Conservation (phyloP, 1,140 invertebrate genomes). For the Micrasema minimum region DNA sequence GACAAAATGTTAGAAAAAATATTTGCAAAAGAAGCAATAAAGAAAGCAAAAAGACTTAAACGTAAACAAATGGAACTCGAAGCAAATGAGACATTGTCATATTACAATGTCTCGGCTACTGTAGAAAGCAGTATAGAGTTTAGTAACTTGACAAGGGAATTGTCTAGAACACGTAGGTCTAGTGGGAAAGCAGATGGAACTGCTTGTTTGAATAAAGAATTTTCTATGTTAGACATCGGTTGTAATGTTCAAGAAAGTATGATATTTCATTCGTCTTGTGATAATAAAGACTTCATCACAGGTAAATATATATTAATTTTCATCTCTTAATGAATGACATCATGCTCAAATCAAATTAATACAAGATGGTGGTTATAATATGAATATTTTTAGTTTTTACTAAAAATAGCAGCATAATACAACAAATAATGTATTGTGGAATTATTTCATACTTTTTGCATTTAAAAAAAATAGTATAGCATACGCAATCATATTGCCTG, state of each 20-base stretch:
- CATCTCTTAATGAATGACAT: constrained; percentile 6
- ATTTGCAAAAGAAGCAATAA: constrained; percentile 59
- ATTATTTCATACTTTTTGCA: too few species aligned
- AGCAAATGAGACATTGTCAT: constrained; percentile 24
- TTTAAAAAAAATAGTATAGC: too few species aligned
- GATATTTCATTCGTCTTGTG: constrained; percentile 80
- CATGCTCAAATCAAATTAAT: too few species aligned
- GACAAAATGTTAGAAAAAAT: constrained; percentile 64
- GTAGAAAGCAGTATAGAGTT: constrained; percentile 15
- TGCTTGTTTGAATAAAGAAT: constrained; percentile 60
- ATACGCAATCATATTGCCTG: too few species aligned
- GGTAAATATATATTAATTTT: constrained; percentile 55
- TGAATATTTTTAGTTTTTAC: too few species aligned
- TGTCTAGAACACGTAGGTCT: constrained; percentile 56
- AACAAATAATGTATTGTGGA: too few species aligned
- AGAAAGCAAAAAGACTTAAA: constrained; percentile 43
- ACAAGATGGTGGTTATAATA: too few species aligned
- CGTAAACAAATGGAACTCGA: constrained; percentile 22
- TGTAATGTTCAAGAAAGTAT: constrained; percentile 78
- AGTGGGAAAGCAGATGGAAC: constrained; percentile 56
- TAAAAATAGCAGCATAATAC: too few species aligned
- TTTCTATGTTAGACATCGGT: constrained; percentile 75
- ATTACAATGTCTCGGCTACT: constrained; percentile 28
- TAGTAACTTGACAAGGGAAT: constrained; percentile 26
- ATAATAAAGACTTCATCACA: constrained; percentile 69